phyloP scores from a whole-genome alignment of 2,888 invertebrate genomes.

The Homarus gammarus region DNA sequence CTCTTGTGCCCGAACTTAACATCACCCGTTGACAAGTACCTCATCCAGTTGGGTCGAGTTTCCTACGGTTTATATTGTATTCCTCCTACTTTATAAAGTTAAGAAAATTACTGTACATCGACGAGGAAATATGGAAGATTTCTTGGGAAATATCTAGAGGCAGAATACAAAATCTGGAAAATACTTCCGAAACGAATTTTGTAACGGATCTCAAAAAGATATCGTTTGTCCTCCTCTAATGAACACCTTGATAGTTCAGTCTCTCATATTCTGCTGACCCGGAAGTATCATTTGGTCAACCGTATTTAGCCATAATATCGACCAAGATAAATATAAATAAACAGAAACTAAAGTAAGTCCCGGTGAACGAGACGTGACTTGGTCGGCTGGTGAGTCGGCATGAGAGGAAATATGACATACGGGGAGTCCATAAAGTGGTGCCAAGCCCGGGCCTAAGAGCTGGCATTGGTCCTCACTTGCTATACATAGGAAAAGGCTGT shows the following conservation, averaged over 20 bases:
- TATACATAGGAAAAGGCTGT: constrained; percentile 69
- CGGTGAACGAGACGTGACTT: constrained; percentile 1
- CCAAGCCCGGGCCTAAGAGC: constrained; percentile 57
- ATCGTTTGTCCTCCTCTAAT: background rate
- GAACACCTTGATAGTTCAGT: background rate
- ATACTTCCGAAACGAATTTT: no score
- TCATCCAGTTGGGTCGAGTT: no score
- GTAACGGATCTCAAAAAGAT: no score
- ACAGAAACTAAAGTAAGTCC: background rate
- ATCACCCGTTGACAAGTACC: no score
- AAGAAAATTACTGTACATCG: no score
- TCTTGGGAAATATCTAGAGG: no score
- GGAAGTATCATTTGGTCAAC: background rate
- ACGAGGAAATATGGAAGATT: no score
- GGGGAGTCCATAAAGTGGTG: constrained; percentile 57
- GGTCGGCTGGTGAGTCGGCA: background rate
- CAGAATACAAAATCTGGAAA: no score
- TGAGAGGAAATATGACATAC: constrained; percentile 44
- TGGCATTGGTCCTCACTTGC: constrained; percentile 66
- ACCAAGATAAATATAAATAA: background rate
- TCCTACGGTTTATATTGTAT: no score
- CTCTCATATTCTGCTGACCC: background rate
- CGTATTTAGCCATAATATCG: background rate
- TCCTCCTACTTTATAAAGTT: no score
- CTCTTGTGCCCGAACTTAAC: no score